These are phyloP conservation scores for Megalopta genalis DNA, from an alignment of 1,140 invertebrate species.

Conservation along the genomic window DNA sequence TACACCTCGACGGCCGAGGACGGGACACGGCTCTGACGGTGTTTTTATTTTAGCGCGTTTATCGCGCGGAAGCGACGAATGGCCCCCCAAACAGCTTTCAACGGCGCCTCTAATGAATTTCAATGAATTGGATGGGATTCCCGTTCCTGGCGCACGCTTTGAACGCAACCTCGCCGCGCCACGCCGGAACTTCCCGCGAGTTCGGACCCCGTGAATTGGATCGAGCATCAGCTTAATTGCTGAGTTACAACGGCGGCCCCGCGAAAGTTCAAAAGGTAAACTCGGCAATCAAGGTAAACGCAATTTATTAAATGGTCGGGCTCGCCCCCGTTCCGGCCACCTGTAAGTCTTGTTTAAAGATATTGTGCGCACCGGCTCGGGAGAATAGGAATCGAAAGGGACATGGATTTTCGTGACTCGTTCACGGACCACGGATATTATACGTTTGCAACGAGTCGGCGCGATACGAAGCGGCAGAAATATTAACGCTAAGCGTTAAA, in stretches of 20 bases:
- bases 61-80: conserved; percentile 14
- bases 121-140: conserved; percentile 22
- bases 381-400: too few species aligned
- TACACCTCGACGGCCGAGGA: neutral
- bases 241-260: neutral
- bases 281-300: neutral
- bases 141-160: neutral
- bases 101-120: conserved; percentile 28
- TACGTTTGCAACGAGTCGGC: too few species aligned
- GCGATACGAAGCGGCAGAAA: too few species aligned
- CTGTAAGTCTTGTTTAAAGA: too few species aligned
- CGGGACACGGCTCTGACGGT: too few species aligned
- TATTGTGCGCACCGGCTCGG: too few species aligned
- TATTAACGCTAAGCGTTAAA: too few species aligned
- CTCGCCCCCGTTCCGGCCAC: too few species aligned
- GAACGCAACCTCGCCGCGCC: neutral
- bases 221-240: conserved; percentile 5
- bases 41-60: conserved; percentile 13
- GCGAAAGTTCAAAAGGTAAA: neutral
- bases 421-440: too few species aligned
- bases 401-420: too few species aligned
- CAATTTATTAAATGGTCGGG: too few species aligned
- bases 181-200: neutral
- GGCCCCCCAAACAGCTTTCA: neutral
- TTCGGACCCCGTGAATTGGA: neutral